Evolutionary conservation across 2,113 vertebrate genomes (phyloP).

Genomic region (Albula goreensis): DNA sequence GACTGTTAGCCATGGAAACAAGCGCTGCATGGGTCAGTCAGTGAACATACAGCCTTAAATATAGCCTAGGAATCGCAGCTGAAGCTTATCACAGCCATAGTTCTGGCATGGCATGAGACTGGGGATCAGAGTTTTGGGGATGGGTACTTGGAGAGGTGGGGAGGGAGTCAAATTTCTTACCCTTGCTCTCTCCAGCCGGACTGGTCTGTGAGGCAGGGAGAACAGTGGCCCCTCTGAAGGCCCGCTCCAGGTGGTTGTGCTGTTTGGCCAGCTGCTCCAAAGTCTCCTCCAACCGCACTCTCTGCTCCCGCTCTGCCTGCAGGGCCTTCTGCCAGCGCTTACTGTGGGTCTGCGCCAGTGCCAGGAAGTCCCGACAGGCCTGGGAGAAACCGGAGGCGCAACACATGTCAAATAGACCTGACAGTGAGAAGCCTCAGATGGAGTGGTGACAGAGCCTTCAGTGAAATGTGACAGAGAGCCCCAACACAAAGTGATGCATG

Average conservation of each 20-base stretch:
- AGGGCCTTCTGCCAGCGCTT: conserved; percentile 95
- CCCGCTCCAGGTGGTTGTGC: conserved; percentile 94
- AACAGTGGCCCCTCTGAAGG: conserved; percentile 88
- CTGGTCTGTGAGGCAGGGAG: conserved; percentile 71
- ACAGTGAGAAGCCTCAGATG: not conserved
- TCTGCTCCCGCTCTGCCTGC: conserved; percentile 88
- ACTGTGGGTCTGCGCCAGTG: conserved; percentile 87
- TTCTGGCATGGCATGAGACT: not conserved
- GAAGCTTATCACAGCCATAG: not conserved
- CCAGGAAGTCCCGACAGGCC: conserved; percentile 91
- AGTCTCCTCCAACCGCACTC: conserved; percentile 91
- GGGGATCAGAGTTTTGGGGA: not conserved
- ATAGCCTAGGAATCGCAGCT: not conserved
- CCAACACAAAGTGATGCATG: too few species aligned
- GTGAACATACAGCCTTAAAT: too few species aligned
- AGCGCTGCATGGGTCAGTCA: too few species aligned
- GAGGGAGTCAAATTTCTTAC: conserved; percentile 50
- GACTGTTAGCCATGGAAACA: too few species aligned
- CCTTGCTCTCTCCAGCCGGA: conserved; percentile 70
- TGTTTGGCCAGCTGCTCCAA: conserved; percentile 95
- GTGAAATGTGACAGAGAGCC: too few species aligned
- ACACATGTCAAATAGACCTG: too few species aligned
- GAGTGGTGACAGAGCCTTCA: not conserved
- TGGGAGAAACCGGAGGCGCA: conserved; percentile 32
- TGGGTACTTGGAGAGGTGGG: not conserved